Evolutionary conservation across 2,797 vertebrate species (phyloP), one percentile per base, ranked within the genome.

Genomic region (Chrysocyon brachyurus): DNA sequence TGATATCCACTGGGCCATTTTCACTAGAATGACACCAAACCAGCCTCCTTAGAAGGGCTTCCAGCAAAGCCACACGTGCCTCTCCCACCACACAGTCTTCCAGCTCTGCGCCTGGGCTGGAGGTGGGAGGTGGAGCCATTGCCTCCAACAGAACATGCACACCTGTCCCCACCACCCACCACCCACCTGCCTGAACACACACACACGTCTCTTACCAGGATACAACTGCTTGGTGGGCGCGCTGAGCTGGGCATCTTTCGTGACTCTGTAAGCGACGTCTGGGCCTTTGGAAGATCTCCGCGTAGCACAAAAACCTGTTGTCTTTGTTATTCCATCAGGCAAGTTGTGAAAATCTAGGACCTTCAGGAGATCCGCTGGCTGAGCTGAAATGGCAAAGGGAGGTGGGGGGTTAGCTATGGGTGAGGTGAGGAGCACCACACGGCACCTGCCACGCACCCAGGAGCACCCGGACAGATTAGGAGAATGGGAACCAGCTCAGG

Each of bases 261-360:
- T 99, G 98, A 99, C 99, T 98, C 99, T 99, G 98, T 99, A 99
- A 72, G 99, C 99, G 78, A 99, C 99, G 79, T 99, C 99, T 0
- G 99, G 99, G 95, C 99, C 99, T 98, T 99, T 99, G 75, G 99
- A 99, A 64, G 99, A 99, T 96, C 99, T 99, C 98, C 99, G 98
- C 93, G 99, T 99, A 96, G 99, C 98, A 97, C 99, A 99, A 97
- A 99, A 99, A 64, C 99, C 99, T 78, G 99, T 99, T 82, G 99
- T 99, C 99, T 99, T 99, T 15, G 99, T 99, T 98, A 99, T 99
- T 36, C 99, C 99, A 0, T 99, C 99, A 0, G 99, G 99, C 99
- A 99, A 99, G 99, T 99, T 99, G 96, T 99, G 99, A 98, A 99
- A 99, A 98, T 99, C 99, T 99, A 99, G 99, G 98, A 99, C 99